Base-by-base conservation (phyloP, 64 coral and sea anemone species). In the Stylophora pistillata region DNA sequence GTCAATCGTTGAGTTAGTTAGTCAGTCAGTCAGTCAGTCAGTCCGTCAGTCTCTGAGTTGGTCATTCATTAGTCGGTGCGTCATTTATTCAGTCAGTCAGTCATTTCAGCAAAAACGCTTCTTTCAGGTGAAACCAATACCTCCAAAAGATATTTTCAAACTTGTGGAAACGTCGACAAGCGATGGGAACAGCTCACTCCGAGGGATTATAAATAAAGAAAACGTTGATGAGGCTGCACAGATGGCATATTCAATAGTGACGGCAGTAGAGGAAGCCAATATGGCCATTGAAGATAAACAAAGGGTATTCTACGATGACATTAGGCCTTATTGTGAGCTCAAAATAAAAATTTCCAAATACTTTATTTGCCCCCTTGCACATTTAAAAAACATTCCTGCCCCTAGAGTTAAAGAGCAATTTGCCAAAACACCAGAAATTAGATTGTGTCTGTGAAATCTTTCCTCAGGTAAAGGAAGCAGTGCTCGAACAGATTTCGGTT, bases 401-500 rank as follows among this genome's bases (percentile, higher is more conserved):
- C 37, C 7, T 47, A 3, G 7, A 0, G 37, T 47, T 47, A 47
- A 4, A 47, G 3, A 47, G 37, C 3, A 47, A 47, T 47, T 47
- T 47, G 0, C 7, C 37, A 47, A 47, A 47, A 7, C 37, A 7
- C 37, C 37, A 47, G 37, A 47, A 0, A 47, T 7, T 47, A 47
- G 7, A 4, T 47, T 47, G 0, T 47, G 3, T 47, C 7, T 47
- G 3, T 47, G 3, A 0, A 47, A 47, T 47, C 37, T 53, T 55
- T 60, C 16, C 25, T 15, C 66, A 93, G 91, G 7, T 93, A 47
- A 93, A 93, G 58, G 30, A 75, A 53, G 68, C 78, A 5, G 30
- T 93, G 7, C 15, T 93, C 28, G 59, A 89, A 14, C 91, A 93
- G 71, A 77, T 93, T 47, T 75, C 91, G 9, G 72, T 54, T 55